Base-by-base conservation (phyloP, 2,888 invertebrate species). In the Lydus trimaculatus region DNA sequence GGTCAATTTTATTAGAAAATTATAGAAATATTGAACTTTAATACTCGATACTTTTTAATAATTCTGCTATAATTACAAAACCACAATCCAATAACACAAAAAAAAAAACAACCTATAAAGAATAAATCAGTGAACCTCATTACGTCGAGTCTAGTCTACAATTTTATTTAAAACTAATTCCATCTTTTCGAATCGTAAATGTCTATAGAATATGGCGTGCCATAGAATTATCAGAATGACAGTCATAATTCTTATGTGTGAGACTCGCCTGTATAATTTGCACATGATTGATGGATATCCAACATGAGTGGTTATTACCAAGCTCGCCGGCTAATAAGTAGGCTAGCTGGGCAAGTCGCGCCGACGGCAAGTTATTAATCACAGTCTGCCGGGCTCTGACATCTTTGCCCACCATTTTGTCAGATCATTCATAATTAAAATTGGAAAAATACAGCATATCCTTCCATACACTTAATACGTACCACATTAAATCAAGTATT, bases 181-280 rank as follows among this genome's bases (percentile, higher is more conserved):
- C 28, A 56, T 56, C 25, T 56, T 25, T 60, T 39, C 60, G 69
- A 56, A 63, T 43, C 64, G 71, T 56, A 56, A 56, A 56, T 56
- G 56, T 28, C 56, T 56, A 56, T 73, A 56, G 25, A 56, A 56
- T 75, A 78, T 81, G 79, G 80, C 80, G 78, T 81, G 80, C 78
- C 76, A 72, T 78, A 75, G 81, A 83, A 83, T 83, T 82, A 83
- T 81, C 79, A 76, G 81, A 83, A 82, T 81, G 83, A 83, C 83
- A 83, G 82, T 82, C 80, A 81, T 83, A 83, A 83, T 83, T 83
- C 81, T 82, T 82, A 82, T 77, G 81, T 82, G 82, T 79, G 81
- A 81, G 82, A 75, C 80, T 79, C 77, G 79, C 75, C 80, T 78
- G 79, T 82, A 79, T 83, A 83, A 83, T 83, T 83, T 83, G 81